phyloP scores from a whole-genome alignment of 2,113 vertebrate species.

The Saguinus midas region DNA sequence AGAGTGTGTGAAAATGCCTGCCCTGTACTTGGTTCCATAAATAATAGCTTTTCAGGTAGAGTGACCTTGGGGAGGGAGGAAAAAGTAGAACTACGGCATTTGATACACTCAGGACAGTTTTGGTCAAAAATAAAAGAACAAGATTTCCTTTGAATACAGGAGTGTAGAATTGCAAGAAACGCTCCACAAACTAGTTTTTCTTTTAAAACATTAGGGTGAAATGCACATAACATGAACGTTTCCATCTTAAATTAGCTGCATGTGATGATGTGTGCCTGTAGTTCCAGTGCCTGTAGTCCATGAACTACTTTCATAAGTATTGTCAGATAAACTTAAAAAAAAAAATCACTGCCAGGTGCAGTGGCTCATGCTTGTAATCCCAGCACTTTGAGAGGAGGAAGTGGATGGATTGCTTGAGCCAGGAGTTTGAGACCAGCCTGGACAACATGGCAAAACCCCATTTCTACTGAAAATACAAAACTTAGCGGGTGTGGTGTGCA shows the following conservation, averaged over 20 bases:
- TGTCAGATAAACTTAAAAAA: neutral
- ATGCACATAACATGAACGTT: neutral
- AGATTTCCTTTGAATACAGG: neutral
- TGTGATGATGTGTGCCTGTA: too few relatives aligned
- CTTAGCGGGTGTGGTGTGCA: too few relatives aligned
- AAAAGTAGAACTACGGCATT: neutral
- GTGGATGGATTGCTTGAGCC: too few relatives aligned
- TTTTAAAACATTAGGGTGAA: neutral
- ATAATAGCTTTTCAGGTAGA: neutral
- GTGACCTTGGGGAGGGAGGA: neutral
- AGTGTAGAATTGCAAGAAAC: neutral
- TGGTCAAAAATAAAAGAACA: neutral
- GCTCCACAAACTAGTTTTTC: neutral
- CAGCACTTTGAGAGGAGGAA: too few relatives aligned
- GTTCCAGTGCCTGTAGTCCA: neutral
- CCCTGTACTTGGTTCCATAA: neutral
- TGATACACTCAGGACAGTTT: neutral
- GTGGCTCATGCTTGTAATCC: too few relatives aligned
- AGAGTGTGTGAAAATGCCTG: neutral
- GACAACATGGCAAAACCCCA: too few relatives aligned
- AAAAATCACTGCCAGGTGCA: neutral
- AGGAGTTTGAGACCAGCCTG: too few relatives aligned
- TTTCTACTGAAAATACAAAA: too few relatives aligned
- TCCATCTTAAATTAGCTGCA: neutral
- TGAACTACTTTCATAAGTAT: neutral